phyloP scores from a whole-genome alignment of 2,888 invertebrate genomes.

The Stegophylla sp. region DNA sequence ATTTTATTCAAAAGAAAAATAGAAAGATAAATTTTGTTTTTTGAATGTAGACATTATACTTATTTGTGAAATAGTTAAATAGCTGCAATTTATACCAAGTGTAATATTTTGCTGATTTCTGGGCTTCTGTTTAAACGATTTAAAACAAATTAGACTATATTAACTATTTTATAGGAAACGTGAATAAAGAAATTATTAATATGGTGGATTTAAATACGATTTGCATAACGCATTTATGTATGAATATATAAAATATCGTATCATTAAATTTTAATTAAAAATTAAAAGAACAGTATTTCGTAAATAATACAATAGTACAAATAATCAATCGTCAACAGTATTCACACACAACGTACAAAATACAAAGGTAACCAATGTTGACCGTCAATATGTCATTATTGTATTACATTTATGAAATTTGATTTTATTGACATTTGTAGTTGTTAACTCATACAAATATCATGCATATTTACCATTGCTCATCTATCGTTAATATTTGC shows the following conservation, averaged over 20 bases:
- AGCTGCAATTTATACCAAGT: too few species aligned
- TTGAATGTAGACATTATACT: too few species aligned
- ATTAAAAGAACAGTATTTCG: background rate
- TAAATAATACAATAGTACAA: background rate
- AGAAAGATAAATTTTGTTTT: too few species aligned
- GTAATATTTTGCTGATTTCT: too few species aligned
- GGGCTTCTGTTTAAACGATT: too few species aligned
- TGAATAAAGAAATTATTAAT: too few species aligned
- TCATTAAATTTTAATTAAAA: constrained; percentile 3
- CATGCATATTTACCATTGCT: constrained; percentile 45
- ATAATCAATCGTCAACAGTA: background rate
- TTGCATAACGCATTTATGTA: background rate
- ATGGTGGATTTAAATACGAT: too few species aligned
- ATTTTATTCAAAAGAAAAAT: too few species aligned
- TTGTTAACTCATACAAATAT: constrained; percentile 1
- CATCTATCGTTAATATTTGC: constrained; percentile 42
- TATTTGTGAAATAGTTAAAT: too few species aligned
- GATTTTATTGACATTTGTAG: constrained; percentile 35
- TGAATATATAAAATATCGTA: background rate
- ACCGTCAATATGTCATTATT: background rate
- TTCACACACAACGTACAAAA: background rate
- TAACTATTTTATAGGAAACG: too few species aligned
- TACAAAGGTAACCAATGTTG: constrained; percentile 22
- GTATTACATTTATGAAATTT: constrained; percentile 30
- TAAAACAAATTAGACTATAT: too few species aligned